Evolutionary conservation across 2,797 vertebrate genomes (phyloP).

Genomic region (Smutsia gigantea): DNA sequence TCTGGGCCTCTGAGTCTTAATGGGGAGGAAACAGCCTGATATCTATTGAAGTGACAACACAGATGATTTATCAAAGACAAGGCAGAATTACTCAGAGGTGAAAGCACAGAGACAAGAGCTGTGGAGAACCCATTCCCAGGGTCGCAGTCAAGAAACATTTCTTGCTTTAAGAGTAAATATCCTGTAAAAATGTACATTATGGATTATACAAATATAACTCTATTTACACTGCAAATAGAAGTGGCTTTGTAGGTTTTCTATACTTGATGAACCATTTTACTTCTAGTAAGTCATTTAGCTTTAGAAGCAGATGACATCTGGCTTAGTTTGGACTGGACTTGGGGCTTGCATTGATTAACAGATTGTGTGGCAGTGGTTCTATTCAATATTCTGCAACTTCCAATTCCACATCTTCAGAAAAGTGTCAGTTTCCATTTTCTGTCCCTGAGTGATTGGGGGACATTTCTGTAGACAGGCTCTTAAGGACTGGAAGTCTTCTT

Average conservation of each 20-base stretch:
- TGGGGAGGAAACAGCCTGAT: neutral
- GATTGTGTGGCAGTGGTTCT: neutral
- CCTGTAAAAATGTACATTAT: neutral
- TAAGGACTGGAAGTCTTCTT: neutral
- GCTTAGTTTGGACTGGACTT: neutral
- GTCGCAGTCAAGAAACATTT: neutral
- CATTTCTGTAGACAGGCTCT: neutral
- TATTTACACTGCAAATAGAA: neutral
- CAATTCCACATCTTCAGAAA: neutral
- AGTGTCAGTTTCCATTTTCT: neutral
- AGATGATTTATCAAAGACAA: neutral
- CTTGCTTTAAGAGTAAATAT: neutral
- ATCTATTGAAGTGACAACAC: neutral
- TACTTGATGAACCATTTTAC: neutral
- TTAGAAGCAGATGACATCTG: neutral
- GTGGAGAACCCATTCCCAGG: too few species aligned
- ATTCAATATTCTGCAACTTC: neutral
- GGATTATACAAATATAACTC: neutral
- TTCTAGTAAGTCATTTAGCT: neutral
- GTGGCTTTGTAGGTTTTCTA: neutral
- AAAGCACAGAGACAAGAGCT: neutral
- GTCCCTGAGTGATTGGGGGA: neutral
- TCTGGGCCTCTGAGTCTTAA: neutral
- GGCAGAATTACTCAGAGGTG: neutral
- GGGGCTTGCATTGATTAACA: neutral